Conservation (phyloP, 2,888 invertebrate genomes). For the Athrips mouffetella region DNA sequence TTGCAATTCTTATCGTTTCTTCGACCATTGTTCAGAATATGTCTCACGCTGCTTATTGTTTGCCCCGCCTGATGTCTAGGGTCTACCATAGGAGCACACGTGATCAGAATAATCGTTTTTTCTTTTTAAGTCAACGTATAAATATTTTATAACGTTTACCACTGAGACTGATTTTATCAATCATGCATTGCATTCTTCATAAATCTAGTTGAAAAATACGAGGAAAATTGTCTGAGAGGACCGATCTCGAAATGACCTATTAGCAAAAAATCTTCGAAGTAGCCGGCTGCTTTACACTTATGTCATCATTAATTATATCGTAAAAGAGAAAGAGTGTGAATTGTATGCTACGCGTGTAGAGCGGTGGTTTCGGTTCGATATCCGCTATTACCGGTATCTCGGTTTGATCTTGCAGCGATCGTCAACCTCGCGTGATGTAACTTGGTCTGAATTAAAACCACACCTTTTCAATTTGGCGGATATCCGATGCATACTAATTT, state of each 20-base stretch:
- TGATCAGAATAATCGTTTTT: constrained; percentile 37
- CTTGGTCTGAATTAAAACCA: constrained; percentile 5
- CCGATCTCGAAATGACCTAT: neutral
- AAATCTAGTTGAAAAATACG: neutral
- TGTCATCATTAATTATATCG: constrained; percentile 1
- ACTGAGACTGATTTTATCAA: neutral
- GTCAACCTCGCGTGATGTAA: constrained; percentile 9
- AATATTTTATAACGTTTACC: neutral
- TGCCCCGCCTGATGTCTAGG: constrained; percentile 45
- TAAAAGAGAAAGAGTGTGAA: constrained; percentile 7
- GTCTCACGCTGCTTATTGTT: constrained; percentile 70
- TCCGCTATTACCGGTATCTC: constrained; percentile 12
- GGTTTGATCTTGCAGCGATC: constrained; percentile 10
- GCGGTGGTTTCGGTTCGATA: constrained; percentile 4
- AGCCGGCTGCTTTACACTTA: neutral
- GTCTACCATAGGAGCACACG: constrained; percentile 59
- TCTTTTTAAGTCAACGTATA: constrained; percentile 2
- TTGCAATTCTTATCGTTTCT: constrained; percentile 72
- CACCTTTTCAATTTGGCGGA: constrained; percentile 18
- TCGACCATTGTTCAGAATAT: constrained; percentile 72
- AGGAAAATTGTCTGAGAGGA: neutral
- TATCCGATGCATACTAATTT: constrained; percentile 20
- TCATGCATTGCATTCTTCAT: neutral
- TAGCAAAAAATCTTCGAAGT: neutral
- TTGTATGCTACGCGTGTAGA: too few relatives aligned